Conservation (phyloP, 1,140 invertebrate genomes). For the Drosophila bifasciata region DNA sequence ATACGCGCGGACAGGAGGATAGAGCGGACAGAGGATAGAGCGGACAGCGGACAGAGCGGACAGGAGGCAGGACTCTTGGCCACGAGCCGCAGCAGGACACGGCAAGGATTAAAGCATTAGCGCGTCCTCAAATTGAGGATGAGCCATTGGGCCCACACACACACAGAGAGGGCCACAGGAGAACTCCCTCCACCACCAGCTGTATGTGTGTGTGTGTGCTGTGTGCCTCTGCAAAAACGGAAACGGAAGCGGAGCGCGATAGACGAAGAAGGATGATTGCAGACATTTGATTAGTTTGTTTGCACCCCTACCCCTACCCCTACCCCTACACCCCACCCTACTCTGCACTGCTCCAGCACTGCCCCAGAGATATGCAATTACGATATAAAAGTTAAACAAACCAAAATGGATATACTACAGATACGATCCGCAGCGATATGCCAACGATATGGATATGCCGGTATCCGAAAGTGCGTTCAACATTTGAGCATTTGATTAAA, state of each 20-base stretch:
- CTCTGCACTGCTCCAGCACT: background rate
- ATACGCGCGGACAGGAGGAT: constrained; percentile 63
- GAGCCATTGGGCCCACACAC: constrained; percentile 25
- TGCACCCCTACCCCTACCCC: constrained; percentile 32
- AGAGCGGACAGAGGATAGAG: too few species aligned
- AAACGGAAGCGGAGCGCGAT: constrained; percentile 66
- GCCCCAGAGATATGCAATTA: constrained; percentile 69
- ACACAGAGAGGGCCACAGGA: background rate
- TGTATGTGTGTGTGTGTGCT: too few species aligned
- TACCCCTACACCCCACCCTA: too few species aligned
- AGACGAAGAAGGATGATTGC: constrained; percentile 48
- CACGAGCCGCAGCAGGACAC: constrained; percentile 13
- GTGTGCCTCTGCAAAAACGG: constrained; percentile 19
- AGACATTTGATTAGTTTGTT: constrained; percentile 81
- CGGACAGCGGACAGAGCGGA: constrained; percentile 20
- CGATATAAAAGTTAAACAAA: constrained; percentile 81
- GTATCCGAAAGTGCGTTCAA: constrained; percentile 25
- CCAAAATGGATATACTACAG: constrained; percentile 46
- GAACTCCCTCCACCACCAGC: too few species aligned
- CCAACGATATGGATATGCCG: too few species aligned
- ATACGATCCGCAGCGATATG: constrained; percentile 36
- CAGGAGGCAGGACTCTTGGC: too few species aligned
- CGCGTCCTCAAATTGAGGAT: constrained; percentile 44
- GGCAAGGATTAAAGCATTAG: constrained; percentile 77
- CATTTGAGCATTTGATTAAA: constrained; percentile 75